Percentiles rank a stretch among this genome's conserved stretches.
Evolutionary conservation across 2,113 vertebrate species (phyloP).

Genomic region (Rhinolophus ferrumequinum): DNA sequence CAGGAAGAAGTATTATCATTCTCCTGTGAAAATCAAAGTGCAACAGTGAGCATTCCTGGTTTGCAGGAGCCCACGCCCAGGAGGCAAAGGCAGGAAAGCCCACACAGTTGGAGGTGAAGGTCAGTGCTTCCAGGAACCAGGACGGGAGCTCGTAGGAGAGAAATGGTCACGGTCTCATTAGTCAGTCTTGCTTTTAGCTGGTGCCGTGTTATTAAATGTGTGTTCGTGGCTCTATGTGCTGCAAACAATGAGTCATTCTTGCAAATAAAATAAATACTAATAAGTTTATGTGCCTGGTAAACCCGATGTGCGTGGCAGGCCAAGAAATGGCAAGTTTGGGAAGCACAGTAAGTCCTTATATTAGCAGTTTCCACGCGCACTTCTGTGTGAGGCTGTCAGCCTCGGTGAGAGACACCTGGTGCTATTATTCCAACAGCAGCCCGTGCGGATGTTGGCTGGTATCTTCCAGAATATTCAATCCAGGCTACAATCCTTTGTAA

Average conservation of each 20-base stretch:
- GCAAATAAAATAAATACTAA: not conserved
- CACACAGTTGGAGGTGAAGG: accelerated
- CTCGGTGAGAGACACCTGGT: accelerated
- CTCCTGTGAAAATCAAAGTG: not conserved
- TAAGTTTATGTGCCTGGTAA: not conserved
- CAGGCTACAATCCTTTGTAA: not conserved
- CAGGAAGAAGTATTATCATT: not conserved
- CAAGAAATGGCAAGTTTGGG: not conserved
- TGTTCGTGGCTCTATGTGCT: not conserved
- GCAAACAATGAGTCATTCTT: not conserved
- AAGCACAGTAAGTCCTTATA: not conserved
- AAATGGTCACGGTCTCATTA: accelerated
- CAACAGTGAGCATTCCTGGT: accelerated
- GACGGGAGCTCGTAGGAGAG: not conserved
- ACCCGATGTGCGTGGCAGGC: not conserved
- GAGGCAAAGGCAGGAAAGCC: not conserved
- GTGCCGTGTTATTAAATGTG: no score
- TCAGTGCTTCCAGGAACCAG: not conserved
- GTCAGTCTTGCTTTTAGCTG: not conserved
- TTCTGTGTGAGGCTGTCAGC: accelerated
- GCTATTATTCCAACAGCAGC: accelerated
- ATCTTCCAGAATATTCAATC: not conserved
- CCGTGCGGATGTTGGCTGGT: accelerated
- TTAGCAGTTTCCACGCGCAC: not conserved
- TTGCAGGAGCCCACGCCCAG: not conserved